Evolutionary conservation across 2,888 invertebrate genomes (phyloP), one percentile per base, ranked within the genome.

Genomic region (Aspidiotus rigidus): DNA sequence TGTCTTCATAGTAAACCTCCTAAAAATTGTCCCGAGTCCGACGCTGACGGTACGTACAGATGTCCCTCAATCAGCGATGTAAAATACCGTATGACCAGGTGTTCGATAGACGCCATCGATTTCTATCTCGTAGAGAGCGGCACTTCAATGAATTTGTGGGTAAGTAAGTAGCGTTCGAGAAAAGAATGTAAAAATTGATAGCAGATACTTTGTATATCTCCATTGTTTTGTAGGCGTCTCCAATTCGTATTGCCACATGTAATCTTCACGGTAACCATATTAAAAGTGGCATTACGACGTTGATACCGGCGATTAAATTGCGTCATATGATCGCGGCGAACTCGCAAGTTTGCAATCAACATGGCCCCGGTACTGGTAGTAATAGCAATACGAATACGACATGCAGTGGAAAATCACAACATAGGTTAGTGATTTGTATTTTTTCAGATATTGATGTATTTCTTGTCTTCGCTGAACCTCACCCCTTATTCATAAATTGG

Each of bases 191-290:
- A 53, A 49, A 40, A 49, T 64, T 40, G 11, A 15, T 15, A 59
- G 13, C 11, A 59, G 3, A 5, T 3, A 28, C 1, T 28, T 1
- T 5, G 5, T 28, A 28, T 5, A 28, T 1, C n/a, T 15, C 42
- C 53, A 54, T 64, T 72, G 64, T 13, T 62, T 62, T 70, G 44
- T n/a, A 72, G 71, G 82, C 93, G 74, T 91, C 90, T 17, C 95
- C 96, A 1, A 83, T 95, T 49, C 84, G 95, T 63, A 79, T 95
- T 71, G 88, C 94, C 28, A 90, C 88, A 62, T 97, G 97, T 76
- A 97, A 97, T 80, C 82, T 97, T n/a, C 96, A 97, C 76, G 94
- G 95, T 0, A 86, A 89, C 73, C 89, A 91, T 75, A 93, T 93
- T 44, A 89, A 90, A 74, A 88, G 89, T 3, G 96, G 96, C 1